These are phyloP conservation scores for Procambarus clarkii DNA, from an alignment of 1,140 invertebrate genomes.

Conservation along the genomic window DNA sequence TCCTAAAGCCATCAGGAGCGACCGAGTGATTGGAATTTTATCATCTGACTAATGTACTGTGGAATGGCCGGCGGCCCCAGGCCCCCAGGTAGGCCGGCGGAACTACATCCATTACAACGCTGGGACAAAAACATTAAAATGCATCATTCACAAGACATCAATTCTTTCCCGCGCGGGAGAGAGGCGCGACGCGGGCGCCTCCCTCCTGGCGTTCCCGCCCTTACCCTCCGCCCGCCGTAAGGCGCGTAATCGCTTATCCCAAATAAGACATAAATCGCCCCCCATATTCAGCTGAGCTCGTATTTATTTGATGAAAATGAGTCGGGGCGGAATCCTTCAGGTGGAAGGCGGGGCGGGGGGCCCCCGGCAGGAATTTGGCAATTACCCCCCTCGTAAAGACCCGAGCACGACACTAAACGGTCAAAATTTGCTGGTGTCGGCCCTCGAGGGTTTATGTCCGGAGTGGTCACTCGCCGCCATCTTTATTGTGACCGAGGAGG, in stretches of 20 bases:
- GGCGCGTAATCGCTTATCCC: background rate
- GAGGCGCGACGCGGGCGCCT: background rate
- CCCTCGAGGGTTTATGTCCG: no score
- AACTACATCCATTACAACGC: background rate
- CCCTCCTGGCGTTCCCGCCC: background rate
- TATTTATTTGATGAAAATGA: conserved; percentile 21
- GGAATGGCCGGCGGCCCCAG: background rate
- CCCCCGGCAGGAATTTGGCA: background rate
- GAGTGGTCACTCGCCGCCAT: no score
- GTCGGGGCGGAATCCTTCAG: background rate
- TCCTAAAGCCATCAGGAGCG: no score
- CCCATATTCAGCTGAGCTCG: conserved; percentile 1
- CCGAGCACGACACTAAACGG: background rate
- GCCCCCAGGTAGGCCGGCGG: background rate
- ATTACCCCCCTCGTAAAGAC: background rate
- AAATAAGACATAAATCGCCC: background rate
- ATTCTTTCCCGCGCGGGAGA: background rate
- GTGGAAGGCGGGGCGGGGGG: background rate
- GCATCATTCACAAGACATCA: background rate
- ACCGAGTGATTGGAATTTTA: conserved; percentile 7
- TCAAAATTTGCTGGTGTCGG: no score
- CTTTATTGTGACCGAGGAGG: no score
- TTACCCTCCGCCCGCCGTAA: background rate
- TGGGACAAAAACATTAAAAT: conserved; percentile 18
- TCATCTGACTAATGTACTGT: background rate